Base-by-base conservation (phyloP, 1,140 invertebrate genomes). In the Zophobas atratus region DNA sequence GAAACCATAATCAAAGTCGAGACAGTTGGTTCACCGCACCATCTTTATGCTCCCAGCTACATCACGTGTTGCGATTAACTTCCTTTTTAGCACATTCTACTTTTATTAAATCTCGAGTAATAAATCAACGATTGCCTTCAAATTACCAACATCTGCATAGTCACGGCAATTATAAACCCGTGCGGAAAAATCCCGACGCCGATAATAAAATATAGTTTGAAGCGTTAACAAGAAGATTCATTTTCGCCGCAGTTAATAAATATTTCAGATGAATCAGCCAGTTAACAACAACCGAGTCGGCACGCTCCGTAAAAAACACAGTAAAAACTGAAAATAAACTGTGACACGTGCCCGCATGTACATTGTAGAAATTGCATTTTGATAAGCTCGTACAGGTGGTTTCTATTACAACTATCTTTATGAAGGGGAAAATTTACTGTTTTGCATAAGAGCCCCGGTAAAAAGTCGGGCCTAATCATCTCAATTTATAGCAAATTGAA, bases 321-420 rank as follows among this genome's bases (percentile, higher is more conserved):
- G 32, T 43, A 32, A 67, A 67, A 67, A 67, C 60, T 67, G 60
- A 67, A 67, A 67, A 67, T 67, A 67, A 67, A 67, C 60, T 67
- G 60, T 67, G 60, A 67, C 60, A 67, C 60, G 60, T 67, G 60
- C 60, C 60, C 60, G 60, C 60, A 67, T 67, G 39, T 41, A 63
- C 36, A 43, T 8, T 43, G 38, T 67, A 67, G 60, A 67, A 67
- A 67, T 67, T 67, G 60, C 60, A 67, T 43, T 67, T 67, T 67
- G 60, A 67, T 67, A 67, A 67, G 60, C 60, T 67, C 60, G 60
- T 67, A 67, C 60, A 67, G 60, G 60, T 67, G 60, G 60, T 67
- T 67, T 67, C 60, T 67, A 67, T 43, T 67, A 41, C 33, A 67
- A 43, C 60, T 67, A 67, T 67, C 60, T 67, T 67, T 32, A 43